Conservation (phyloP, 2,113 vertebrate genomes). For the Myanophis thanlyinensis region DNA sequence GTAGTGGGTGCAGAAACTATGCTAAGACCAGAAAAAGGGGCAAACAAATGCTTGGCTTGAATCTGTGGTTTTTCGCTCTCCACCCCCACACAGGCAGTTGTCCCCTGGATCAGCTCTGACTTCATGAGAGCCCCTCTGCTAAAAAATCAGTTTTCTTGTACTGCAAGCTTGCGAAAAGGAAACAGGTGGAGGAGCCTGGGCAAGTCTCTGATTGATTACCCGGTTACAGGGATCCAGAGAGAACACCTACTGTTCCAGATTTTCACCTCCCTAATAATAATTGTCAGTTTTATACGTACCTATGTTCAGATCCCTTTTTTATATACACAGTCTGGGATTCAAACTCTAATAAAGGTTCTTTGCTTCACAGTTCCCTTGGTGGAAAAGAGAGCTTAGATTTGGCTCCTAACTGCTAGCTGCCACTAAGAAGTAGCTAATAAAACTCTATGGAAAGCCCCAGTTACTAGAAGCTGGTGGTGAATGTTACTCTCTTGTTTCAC, state of each 20-base stretch:
- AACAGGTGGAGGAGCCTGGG: slow-evolving; percentile 14
- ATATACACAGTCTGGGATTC: not conserved
- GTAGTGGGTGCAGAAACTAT: not conserved
- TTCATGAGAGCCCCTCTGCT: not conserved
- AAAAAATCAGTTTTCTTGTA: not conserved
- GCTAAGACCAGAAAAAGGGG: not conserved
- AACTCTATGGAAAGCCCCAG: slow-evolving; percentile 8
- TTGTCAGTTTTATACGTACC: not conserved
- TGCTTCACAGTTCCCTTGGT: slow-evolving; percentile 21
- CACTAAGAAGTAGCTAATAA: slow-evolving; percentile 16
- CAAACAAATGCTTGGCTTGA: not conserved
- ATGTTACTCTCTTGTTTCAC: not conserved
- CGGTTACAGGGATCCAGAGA: not conserved
- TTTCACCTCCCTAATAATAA: slow-evolving; percentile 28
- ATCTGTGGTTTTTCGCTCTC: not conserved
- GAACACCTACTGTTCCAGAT: slow-evolving; percentile 22
- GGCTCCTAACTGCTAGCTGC: slow-evolving; percentile 5
- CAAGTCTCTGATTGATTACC: slow-evolving; percentile 14
- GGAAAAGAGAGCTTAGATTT: not conserved
- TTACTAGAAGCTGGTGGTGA: not conserved
- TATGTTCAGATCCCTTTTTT: not conserved
- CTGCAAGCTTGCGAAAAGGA: slow-evolving; percentile 1
- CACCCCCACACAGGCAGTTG: not conserved
- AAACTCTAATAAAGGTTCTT: slow-evolving; percentile 22
- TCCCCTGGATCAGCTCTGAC: not conserved